Base-by-base conservation (phyloP, 2,797 vertebrate genomes). In the Argya squamiceps region DNA sequence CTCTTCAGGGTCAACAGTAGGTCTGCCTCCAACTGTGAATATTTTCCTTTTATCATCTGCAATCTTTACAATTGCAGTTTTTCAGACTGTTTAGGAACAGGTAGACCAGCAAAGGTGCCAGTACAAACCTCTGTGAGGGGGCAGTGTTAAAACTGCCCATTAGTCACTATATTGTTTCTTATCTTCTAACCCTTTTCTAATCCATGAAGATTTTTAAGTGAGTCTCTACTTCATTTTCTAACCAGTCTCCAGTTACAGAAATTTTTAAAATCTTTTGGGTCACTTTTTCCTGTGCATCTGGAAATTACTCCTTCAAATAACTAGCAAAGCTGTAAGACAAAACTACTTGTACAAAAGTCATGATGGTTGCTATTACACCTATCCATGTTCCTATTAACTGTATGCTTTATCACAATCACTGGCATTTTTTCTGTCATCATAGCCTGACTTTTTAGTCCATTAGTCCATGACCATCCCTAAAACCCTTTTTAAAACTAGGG, bases 1-100 rank as follows among this genome's bases (percentile, higher is more conserved):
- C 60, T 88, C 88, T 37, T 89, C 76, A 84, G 79, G 65, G 94
- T 85, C 91, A 93, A 36, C n/a, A 22, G 65, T 46, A 78, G 89
- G 85, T 86, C 79, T 92, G 53, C 76, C 62, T 86, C 82, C 79
- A 80, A 18, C 65, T 44, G 88, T 47, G 76, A 63, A n/a, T 60
- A 60, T 77, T 71, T 81, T 73, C 64, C 12, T 92, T 85, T 83
- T 58, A 84, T 77, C 73, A 91, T 36, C n/a, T 68, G 30, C 59
- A 83, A 9, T 56, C 53, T 93, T 65, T 84, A 64, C 39, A 43
- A 46, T 11, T 37, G 55, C 27, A 24, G 49, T 75, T 91, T 89
- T 93, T 32, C 71, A 68, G 69, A 43, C 16, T 17, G 7, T 47
- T 92, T 58, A 78, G 46, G 73, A 92, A 81, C 49, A 85, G 58